Evolutionary conservation across 2,888 invertebrate genomes (phyloP), one percentile per base, ranked within the genome.

Genomic region (Platycheirus rosarum): DNA sequence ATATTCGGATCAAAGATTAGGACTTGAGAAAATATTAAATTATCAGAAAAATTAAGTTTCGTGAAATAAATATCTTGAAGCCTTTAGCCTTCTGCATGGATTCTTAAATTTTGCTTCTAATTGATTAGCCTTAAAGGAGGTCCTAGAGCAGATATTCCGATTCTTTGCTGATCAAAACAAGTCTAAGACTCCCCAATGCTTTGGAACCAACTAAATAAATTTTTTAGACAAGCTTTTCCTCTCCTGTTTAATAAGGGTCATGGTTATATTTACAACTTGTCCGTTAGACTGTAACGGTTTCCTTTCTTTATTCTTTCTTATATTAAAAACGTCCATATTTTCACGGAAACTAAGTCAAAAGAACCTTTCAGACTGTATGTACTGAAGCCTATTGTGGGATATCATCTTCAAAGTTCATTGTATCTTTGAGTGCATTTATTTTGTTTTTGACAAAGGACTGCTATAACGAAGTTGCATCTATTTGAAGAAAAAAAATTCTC

Each of bases 401-500:
- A n/a, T 51, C n/a, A 40, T 32, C 26, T 18, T 20, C 51, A 66
- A 55, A 55, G 80, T 82, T 82, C 80, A 70, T 76, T 76, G 80
- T 57, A 76, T 76, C 76, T 9, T 44, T 20, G 13, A 40, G 51
- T 46, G 18, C 29, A 37, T 60, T 57, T 37, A 60, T 37, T 66
- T 57, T 66, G 35, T 62, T 79, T 74, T 63, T 55, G 55, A 65
- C 57, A 71, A 77, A 71, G 48, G 65, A 65, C 44, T 48, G 20
- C 49, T 55, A 55, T 69, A 79, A 79, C 63, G 63, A 79, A 79
- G 75, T 79, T 75, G 37, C 55, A 53, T 66, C 48, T 57, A 71
- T 66, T 77, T 42, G 20, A 71, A 60, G 66, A 65, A 73, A 65
- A 60, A 73, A 65, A 73, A 60, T 51, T 62, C 66, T 62, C 53